Base-by-base conservation (phyloP, 1,140 invertebrate genomes). In the Propsilocerus akamusi region DNA sequence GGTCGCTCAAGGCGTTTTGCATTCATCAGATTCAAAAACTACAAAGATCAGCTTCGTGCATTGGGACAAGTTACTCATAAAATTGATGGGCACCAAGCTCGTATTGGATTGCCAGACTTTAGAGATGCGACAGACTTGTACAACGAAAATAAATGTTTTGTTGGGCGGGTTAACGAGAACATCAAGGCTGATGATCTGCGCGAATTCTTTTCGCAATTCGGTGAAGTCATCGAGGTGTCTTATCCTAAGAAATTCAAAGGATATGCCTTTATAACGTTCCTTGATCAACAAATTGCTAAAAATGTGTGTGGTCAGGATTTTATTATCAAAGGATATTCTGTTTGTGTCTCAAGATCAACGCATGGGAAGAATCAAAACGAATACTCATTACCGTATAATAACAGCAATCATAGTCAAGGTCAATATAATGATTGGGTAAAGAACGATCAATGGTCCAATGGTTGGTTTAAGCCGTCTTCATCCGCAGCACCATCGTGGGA, bases 1-100 rank as follows among this genome's bases (percentile, higher is more conserved):
- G 81, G 81, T 23, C 74, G 81, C 49, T 86, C 83, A 3, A 80
- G 86, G 65, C 85, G 85, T 5, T 89, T 89, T 68, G 86, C 85
- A 24, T 89, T 89, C 62, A 81, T 89, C 50, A 77, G 85, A 46
- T 89, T 75, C 68, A 80, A 71, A 50, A 78, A 71, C 57, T 83
- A 79, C 58, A 78, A 79, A 52, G 69, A 73, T 23, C 78, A 81
- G 59, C 60, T 74, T 50, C 64, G 75, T 49, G 78, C 76, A 17
- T 65, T 81, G 8, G 71, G 73, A 0, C 75, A 78, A 53, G 8
- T 6, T 8, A 67, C 77, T 20, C 84, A 87, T 61, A 74, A 81
- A 71, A 85, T 87, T 54, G 81, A 83, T 65, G 81, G 82, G 5
- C 68, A 83, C 53, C 83, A 80, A 77, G 86, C 83, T 69, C 81